Evolutionary conservation across 2,888 invertebrate species (phyloP), one percentile per base, ranked within the genome.

Genomic region (Acleris emargana): DNA sequence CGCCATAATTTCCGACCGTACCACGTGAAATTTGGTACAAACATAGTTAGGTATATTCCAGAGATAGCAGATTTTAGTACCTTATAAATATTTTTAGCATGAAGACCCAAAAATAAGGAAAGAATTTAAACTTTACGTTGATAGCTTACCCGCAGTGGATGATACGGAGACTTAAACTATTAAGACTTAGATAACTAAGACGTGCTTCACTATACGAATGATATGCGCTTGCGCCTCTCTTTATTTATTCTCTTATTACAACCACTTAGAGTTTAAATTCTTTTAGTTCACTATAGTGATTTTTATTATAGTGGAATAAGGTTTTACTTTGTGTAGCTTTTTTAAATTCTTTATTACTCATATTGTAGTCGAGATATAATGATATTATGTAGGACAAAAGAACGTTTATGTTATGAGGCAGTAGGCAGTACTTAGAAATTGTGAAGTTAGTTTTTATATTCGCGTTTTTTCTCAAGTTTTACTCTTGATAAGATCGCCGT

Each of bases 321-420:
- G 22, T 22, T 17, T 20, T 13, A 17, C 7, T n/a, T 62, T 7
- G 20, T 25, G 11, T 18, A 20, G 16, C 25, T 54, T 62, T 49
- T 62, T 13, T 53, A 50, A 55, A 55, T 42, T 42, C 20, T 59
- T 60, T 64, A 64, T 64, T 60, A 64, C 64, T 51, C 50, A 60
- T 50, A 64, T 64, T 64, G 60, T 60, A 43, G 55, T 64, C 60
- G 60, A 64, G 64, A 64, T 64, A 53, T 17, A 43, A n/a, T 54
- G 64, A 64, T 59, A 64, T 32, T 1, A 51, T 22, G 43, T 59
- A 60, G 55, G 60, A 64, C 59, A 64, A 64, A 59, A 55, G 32
- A 49, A 53, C 59, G 64, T 64, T 64, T 64, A 38, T 38, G 38
- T 13, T 64, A 64, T 64, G 54, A 60, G 43, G 43, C 50, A 22